phyloP scores from a whole-genome alignment of 2,888 invertebrate genomes.

The Acronicta leporina region DNA sequence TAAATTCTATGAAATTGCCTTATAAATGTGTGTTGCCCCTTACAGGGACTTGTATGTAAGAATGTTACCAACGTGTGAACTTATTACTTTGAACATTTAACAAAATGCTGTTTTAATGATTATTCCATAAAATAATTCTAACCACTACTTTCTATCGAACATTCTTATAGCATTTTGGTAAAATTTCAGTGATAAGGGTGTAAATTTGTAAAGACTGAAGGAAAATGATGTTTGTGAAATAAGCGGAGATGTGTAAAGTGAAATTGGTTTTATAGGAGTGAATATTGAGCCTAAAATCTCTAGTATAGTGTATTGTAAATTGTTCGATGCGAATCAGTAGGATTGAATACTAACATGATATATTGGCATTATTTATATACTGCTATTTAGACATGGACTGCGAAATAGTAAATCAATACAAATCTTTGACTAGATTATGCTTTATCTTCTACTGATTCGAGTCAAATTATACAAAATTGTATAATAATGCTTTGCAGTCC shows the following conservation, averaged over 20 bases:
- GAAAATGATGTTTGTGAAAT: constrained; percentile 63
- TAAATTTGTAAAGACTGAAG: constrained; percentile 77
- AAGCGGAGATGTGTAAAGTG: constrained; percentile 58
- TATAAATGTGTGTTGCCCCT: constrained; percentile 68
- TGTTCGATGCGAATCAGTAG: constrained; percentile 39
- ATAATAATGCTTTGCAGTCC: constrained; percentile 54
- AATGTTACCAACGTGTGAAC: constrained; percentile 66
- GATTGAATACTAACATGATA: constrained; percentile 9
- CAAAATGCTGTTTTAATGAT: constrained; percentile 42
- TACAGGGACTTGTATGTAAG: constrained; percentile 55
- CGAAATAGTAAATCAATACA: neutral
- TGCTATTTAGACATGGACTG: constrained; percentile 6
- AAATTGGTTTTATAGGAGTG: constrained; percentile 66
- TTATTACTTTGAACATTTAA: constrained; percentile 34
- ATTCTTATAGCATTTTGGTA: constrained; percentile 41
- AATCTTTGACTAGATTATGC: neutral
- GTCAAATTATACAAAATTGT: constrained; percentile 38
- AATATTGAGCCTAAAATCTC: constrained; percentile 60
- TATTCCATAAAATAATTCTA: constrained; percentile 15
- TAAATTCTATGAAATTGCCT: constrained; percentile 75
- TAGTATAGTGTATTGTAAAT: constrained; percentile 49
- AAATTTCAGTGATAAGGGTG: constrained; percentile 42
- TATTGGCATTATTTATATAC: constrained; percentile 12
- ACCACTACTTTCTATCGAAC: constrained; percentile 10
- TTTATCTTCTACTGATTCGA: constrained; percentile 37